phyloP scores from a whole-genome alignment of 2,797 vertebrate genomes.

The Microctenopoma lineatum region DNA sequence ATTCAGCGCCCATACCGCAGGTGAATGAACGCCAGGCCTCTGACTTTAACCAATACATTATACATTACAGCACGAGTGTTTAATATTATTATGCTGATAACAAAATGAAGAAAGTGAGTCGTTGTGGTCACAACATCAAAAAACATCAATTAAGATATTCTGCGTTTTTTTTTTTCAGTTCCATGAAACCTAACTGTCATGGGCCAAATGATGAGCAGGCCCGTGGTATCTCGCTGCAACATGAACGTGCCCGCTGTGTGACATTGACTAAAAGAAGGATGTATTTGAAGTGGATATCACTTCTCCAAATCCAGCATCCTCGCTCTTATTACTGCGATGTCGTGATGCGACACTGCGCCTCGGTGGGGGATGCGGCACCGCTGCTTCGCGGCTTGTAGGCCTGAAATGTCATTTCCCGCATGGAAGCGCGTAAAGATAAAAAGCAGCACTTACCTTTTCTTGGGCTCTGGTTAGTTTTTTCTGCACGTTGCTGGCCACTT shows the following conservation, averaged over 20 bases:
- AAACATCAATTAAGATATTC: neutral
- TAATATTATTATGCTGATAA: neutral
- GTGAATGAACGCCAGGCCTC: constrained; percentile 51
- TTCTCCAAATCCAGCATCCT: constrained; percentile 7
- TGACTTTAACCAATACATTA: neutral
- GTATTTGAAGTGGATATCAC: constrained; percentile 3
- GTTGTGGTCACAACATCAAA: neutral
- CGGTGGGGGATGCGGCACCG: constrained; percentile 61
- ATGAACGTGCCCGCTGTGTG: constrained; percentile 36
- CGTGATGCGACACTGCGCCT: constrained; percentile 76
- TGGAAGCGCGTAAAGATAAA: neutral
- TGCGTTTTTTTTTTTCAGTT: neutral
- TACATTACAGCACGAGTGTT: constrained; percentile 3
- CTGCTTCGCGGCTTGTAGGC: constrained; percentile 42
- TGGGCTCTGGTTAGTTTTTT: constrained; percentile 97
- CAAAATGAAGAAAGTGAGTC: neutral
- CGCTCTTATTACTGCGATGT: constrained; percentile 27
- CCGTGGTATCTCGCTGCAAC: constrained; percentile 5
- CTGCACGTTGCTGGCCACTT: constrained; percentile 97
- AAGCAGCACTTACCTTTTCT: constrained; percentile 89
- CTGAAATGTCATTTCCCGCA: neutral
- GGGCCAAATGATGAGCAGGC: constrained; percentile 8
- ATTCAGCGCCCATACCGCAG: constrained; percentile 31
- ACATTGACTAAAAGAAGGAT: constrained; percentile 20
- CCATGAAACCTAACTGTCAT: constrained; percentile 10